Evolutionary conservation across 2,888 invertebrate species (phyloP), one percentile per base, ranked within the genome.

Genomic region (Macaria notata): DNA sequence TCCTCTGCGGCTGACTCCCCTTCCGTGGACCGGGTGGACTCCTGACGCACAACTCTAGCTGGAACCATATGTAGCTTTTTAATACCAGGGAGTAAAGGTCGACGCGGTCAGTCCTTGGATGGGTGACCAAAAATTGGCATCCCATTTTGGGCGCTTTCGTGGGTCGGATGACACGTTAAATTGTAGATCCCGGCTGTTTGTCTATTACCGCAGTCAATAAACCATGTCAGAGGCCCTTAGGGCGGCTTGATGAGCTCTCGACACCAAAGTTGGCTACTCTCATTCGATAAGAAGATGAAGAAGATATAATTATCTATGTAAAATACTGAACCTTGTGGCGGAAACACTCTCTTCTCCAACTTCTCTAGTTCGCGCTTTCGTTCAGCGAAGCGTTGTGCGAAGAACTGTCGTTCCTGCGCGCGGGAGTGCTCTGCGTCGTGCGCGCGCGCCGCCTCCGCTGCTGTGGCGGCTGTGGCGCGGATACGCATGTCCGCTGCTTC

Each of bases 311-410:
- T 7, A 0, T 4, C 7, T 36, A 36, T 6, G 7, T 6, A 36
- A 6, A 6, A 4, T 36, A 36, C 33, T 36, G 7, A 46, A 86
- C 89, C 70, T 59, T 85, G 79, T 1, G 94, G 93, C 8, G 95
- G 94, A 71, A 96, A 96, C 48, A 96, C 94, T 72, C 95, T 93
- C 63, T 95, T 94, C 71, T 97, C 97, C 57, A 97, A 83, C 52
- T 94, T 93, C 77, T 97, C 96, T 29, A 97, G 78, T 68, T 97
- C 96, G 19, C 93, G 78, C 71, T 94, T 94, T 6, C 96, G 89
- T 52, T 95, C 95, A 31, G 94, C 94, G 29, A 97, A 95, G 53
- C 95, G 91, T 65, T 94, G 94, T 60, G 95, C 93, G 64, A 93
- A 94, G 79, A 93, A 94, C 0, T 92, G 78, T 0, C 94, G 90